Evolutionary conservation across 2,797 vertebrate genomes (phyloP), one percentile per base, ranked within the genome.

Genomic region (Sebastiscus tertius): DNA sequence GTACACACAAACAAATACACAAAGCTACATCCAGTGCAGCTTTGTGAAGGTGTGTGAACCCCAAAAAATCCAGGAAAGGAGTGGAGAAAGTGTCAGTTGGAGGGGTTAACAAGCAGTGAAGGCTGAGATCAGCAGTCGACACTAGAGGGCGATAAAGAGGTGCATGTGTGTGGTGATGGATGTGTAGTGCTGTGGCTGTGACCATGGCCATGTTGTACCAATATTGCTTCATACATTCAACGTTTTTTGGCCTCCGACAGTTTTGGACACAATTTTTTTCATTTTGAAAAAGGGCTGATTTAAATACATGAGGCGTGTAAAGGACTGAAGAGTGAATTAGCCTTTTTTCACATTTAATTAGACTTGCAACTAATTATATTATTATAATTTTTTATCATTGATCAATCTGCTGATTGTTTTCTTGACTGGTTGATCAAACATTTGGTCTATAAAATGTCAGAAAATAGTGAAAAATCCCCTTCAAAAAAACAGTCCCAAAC

Each of bases 61-160:
- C 36, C 63, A 20, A 52, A 84, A 89, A 67, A 78, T 55, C 11
- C 4, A 67, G 33, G 8, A 29, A 49, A 13, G 22, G 54, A 75
- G 68, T 70, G 22, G 49, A 65, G 54, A 63, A 26, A 39, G 72
- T 79, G 75, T 76, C 27, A 65, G 79, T 63, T 70, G 67, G 39
- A 77, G 61, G 75, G 65, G 72, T 86, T 86, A 87, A 86, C 88
- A 75, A 82, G 76, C 84, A 62, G 67, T 75, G 87, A 75, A 70
- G 78, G 46, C 81, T 85, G 80, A 55, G 69, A 87, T 75, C 65
- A 73, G 65, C 60, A 77, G 69, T 54, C n/a, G 12, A 91, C 96
- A 94, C 95, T 95, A 96, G 96, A 95, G 95, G 96, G 96, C 94
- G 80, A 84, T 94, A 91, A 89, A 91, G 93, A 94, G 81, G 76